phyloP scores from a whole-genome alignment of 2,797 vertebrate genomes.

The Buphagus erythrorhynchus region DNA sequence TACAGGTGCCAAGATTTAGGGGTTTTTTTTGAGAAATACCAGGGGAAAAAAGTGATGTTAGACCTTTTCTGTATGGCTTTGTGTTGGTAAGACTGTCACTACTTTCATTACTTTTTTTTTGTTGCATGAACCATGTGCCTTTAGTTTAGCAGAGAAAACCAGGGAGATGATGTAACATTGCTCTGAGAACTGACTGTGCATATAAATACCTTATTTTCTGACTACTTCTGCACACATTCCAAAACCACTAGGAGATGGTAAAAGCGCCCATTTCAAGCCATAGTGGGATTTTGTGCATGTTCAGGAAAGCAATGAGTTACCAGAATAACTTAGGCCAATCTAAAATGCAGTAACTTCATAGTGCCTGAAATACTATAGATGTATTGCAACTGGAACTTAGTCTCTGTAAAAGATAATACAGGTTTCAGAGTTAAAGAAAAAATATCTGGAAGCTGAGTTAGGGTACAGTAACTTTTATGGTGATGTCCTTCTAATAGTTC shows the following conservation, averaged over 20 bases:
- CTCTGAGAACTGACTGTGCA: neutral
- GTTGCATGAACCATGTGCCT: rapidly evolving
- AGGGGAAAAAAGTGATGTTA: neutral
- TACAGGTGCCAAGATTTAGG: neutral
- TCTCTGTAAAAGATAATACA: neutral
- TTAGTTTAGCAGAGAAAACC: neutral
- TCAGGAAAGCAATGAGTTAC: neutral
- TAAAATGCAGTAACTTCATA: neutral
- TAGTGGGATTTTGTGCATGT: neutral
- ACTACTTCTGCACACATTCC: neutral
- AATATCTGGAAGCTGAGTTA: neutral
- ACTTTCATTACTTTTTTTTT: neutral
- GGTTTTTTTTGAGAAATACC: neutral
- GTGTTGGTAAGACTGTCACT: neutral
- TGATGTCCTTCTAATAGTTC: neutral
- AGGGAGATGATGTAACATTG: neutral
- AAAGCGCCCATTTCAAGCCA: neutral
- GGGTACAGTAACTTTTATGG: neutral
- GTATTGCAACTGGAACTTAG: neutral
- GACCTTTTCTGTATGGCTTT: neutral
- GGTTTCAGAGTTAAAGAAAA: neutral
- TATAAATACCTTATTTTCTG: neutral
- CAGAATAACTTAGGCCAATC: neutral
- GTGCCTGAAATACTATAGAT: neutral
- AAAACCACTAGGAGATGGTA: neutral